Conservation (phyloP, 1,140 invertebrate genomes). For the Megalonaias nervosa region DNA sequence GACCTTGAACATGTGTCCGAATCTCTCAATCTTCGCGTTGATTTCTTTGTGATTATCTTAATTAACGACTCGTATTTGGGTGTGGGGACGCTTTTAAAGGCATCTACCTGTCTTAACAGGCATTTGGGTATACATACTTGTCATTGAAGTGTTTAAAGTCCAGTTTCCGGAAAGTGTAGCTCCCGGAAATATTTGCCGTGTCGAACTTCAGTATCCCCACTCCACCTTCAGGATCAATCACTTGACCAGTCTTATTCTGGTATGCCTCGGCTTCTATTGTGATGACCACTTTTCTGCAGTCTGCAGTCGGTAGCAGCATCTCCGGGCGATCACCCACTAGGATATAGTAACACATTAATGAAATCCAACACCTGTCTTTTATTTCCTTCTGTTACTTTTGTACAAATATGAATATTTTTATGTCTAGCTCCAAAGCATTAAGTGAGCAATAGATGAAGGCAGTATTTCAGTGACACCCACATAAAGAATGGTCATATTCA, state of each 20-base stretch:
- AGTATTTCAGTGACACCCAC: no score
- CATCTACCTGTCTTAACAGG: not conserved
- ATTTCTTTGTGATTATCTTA: not conserved
- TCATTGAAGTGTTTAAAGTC: conserved; percentile 27
- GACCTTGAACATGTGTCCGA: not conserved
- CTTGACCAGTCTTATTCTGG: not conserved
- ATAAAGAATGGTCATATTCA: no score
- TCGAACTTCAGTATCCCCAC: conserved; percentile 30
- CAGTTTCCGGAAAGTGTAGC: not conserved
- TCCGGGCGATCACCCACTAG: conserved; percentile 32
- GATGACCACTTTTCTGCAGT: conserved; percentile 36
- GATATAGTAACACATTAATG: not conserved
- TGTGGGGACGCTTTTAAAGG: not conserved
- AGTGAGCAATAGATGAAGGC: no score
- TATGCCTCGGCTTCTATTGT: conserved; percentile 40
- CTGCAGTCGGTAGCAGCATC: conserved; percentile 28
- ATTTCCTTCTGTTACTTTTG: no score
- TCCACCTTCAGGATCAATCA: conserved; percentile 33
- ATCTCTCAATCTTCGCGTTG: not conserved
- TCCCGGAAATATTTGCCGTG: not conserved
- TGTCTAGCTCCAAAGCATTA: no score
- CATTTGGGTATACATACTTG: conserved; percentile 8
- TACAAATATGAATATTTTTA: no score
- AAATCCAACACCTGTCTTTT: no score
- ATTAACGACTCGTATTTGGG: conserved; percentile 2